These are phyloP conservation scores for Panthera leo DNA, from an alignment of 2,113 vertebrate species.

Conservation along the genomic window DNA sequence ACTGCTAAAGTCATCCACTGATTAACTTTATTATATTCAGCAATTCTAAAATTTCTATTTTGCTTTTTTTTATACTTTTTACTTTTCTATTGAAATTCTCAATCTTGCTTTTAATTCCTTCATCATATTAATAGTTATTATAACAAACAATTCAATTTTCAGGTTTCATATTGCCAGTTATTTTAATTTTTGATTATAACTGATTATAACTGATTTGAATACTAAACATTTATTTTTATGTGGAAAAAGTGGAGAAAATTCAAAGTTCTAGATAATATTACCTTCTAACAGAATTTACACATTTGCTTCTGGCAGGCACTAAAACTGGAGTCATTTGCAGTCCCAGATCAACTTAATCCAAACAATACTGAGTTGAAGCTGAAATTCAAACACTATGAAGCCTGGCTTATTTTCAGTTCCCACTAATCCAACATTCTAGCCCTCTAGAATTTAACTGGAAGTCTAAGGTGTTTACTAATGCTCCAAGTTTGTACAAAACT, in stretches of 20 bases:
- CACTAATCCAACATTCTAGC: neutral
- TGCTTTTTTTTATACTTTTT: neutral
- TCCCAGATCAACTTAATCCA: neutral
- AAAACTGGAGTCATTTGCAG: neutral
- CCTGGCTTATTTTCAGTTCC: neutral
- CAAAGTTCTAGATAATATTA: neutral
- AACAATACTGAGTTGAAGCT: neutral
- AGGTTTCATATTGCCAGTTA: neutral
- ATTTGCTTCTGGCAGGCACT: neutral
- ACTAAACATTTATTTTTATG: neutral
- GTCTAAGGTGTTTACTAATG: neutral
- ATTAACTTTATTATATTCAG: neutral
- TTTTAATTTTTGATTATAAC: neutral
- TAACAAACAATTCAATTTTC: neutral
- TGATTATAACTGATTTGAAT: neutral
- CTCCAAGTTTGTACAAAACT: neutral
- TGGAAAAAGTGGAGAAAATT: neutral
- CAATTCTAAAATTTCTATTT: neutral
- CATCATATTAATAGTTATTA: neutral
- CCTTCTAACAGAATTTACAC: neutral
- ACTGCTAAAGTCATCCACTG: neutral
- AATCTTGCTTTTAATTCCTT: slow-evolving; percentile 17
- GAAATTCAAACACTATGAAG: neutral
- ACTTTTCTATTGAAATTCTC: slow-evolving; percentile 1
- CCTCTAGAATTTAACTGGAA: slow-evolving; percentile 1